phyloP scores from a whole-genome alignment of 2,797 vertebrate genomes.

The Gallinago solitaria region DNA sequence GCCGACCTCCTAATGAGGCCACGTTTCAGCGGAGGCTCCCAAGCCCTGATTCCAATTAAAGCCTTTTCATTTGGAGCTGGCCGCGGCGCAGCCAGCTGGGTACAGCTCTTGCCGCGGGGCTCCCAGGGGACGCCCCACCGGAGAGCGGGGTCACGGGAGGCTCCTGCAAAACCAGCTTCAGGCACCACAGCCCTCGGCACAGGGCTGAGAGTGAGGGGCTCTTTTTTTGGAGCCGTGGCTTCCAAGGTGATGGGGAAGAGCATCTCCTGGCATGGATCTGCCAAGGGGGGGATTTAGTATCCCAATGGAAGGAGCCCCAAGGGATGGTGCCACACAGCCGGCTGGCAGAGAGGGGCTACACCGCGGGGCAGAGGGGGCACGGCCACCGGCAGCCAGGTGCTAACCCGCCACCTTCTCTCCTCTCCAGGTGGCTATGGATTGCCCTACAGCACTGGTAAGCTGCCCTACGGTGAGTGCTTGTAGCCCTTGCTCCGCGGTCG shows the following conservation, averaged over 20 bases:
- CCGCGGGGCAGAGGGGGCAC: not conserved
- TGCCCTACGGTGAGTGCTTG: slow-evolving; percentile 78
- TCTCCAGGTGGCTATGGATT: slow-evolving; percentile 85
- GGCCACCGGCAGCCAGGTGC: not conserved
- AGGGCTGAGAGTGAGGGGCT: not conserved
- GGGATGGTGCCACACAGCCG: not conserved
- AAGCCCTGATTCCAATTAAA: slow-evolving; percentile 46
- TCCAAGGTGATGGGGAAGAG: not conserved
- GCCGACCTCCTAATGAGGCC: not conserved
- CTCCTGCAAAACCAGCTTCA: not conserved
- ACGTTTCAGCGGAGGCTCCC: not conserved
- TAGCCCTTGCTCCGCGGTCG: not conserved
- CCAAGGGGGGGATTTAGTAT: accelerated
- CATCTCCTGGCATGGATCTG: not conserved
- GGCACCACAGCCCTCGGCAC: accelerated
- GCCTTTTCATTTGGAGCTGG: not conserved
- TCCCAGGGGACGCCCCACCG: accelerated
- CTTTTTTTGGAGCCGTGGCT: not conserved
- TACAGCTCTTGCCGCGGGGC: not conserved
- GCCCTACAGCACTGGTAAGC: slow-evolving; percentile 85
- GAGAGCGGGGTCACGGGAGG: not conserved
- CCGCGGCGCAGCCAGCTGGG: not conserved
- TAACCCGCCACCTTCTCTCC: slow-evolving; percentile 25
- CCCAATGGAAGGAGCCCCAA: not conserved
- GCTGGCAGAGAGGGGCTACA: not conserved